A percentile compares a stretch with the other conserved stretches of the same genome.
These are phyloP conservation scores for Onchidella celtica DNA, from an alignment of 2,888 invertebrate species.

Conservation along the genomic window DNA sequence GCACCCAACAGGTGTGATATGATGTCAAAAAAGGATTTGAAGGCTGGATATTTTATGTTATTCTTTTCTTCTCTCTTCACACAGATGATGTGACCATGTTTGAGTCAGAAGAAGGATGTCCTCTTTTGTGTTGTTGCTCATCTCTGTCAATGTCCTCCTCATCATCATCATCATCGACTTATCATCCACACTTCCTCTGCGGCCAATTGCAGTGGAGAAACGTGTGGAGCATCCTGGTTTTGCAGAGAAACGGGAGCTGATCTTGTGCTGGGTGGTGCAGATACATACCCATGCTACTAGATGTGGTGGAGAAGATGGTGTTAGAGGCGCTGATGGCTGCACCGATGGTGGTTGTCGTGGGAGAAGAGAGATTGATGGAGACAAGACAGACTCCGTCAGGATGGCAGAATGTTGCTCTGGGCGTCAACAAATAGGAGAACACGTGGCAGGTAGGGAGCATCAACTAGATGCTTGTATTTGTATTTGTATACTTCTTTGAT, in stretches of 20 bases:
- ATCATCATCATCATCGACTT: not conserved
- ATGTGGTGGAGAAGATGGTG: slow-evolving; percentile 3
- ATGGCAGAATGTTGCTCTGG: not conserved
- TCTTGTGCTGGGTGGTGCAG: slow-evolving; percentile 40
- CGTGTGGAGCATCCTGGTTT: not conserved
- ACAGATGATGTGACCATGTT: slow-evolving; percentile 30
- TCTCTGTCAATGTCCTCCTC: not conserved
- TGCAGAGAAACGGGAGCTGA: slow-evolving; percentile 6
- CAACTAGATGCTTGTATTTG: too few species aligned
- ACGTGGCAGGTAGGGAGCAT: slow-evolving; percentile 1
- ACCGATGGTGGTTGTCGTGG: not conserved
- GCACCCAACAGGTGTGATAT: too few species aligned
- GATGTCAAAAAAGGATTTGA: too few species aligned
- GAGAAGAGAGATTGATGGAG: not conserved
- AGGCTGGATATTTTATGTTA: too few species aligned
- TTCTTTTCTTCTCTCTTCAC: too few species aligned
- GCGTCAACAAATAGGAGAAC: not conserved
- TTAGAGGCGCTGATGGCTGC: not conserved
- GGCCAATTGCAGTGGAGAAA: slow-evolving; percentile 15
- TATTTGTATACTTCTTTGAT: too few species aligned
- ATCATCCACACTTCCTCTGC: slow-evolving; percentile 10
- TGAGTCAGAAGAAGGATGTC: slow-evolving; percentile 20
- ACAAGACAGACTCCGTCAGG: too few species aligned
- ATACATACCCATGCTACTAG: not conserved
- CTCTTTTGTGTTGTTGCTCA: too few species aligned